Conservation (phyloP, 2,888 invertebrate species). For the Phaedon cochleariae region DNA sequence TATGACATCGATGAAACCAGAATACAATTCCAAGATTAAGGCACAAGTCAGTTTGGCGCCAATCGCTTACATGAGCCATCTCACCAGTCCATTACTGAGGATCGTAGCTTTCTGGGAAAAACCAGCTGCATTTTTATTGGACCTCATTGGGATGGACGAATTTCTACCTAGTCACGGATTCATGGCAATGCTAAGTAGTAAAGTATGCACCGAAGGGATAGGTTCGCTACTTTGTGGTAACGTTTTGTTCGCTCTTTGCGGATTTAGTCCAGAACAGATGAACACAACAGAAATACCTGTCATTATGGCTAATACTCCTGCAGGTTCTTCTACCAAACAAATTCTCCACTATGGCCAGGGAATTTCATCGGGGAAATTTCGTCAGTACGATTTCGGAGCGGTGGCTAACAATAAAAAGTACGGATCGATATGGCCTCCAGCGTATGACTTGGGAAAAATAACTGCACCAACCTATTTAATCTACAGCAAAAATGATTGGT, state of each 20-base stretch:
- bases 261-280: constrained; percentile 54
- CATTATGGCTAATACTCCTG: constrained; percentile 46
- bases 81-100: constrained; percentile 53
- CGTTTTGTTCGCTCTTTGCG: constrained; percentile 52
- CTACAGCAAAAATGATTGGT: constrained; percentile 63
- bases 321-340: constrained; percentile 67
- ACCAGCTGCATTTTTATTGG: constrained; percentile 22
- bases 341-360: constrained; percentile 67
- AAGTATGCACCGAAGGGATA: not conserved
- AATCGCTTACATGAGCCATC: constrained; percentile 69
- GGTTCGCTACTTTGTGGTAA: constrained; percentile 48
- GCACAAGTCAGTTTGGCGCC: constrained; percentile 75
- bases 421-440: constrained; percentile 56
- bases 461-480: constrained; percentile 62
- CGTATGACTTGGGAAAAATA: constrained; percentile 59
- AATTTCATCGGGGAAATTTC: constrained; percentile 51
- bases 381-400: constrained; percentile 67
- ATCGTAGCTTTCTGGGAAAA: constrained; percentile 38
- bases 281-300: constrained; percentile 50
- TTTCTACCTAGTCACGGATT: constrained; percentile 70
- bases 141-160: constrained; percentile 66
- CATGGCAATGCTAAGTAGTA: constrained; percentile 52
- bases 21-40: constrained; percentile 72
- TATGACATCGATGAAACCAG: constrained; percentile 69
- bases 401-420: constrained; percentile 50